Evolutionary conservation across 1,140 invertebrate genomes (phyloP).

Genomic region (Zaprionus taronus): DNA sequence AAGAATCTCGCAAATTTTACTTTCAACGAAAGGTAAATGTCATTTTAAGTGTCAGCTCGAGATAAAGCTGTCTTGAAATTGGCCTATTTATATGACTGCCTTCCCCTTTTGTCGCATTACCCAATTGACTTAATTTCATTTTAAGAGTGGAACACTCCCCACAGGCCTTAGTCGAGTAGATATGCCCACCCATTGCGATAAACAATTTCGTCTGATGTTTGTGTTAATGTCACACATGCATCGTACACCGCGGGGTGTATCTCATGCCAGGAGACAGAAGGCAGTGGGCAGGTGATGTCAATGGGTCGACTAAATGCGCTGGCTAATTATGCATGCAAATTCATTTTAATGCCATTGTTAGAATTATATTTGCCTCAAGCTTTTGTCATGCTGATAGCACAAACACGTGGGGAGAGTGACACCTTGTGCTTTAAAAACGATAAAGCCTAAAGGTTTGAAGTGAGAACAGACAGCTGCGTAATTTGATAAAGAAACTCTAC

Average conservation of each 20-base stretch:
- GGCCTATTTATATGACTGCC: conserved; percentile 22
- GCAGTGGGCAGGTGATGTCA: neutral
- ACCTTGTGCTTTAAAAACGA: conserved; percentile 16
- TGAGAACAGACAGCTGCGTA: neutral
- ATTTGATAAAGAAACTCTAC: neutral
- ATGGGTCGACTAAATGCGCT: conserved; percentile 44
- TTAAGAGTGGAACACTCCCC: conserved; percentile 7
- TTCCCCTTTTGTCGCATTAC: conserved; percentile 7
- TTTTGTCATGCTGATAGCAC: conserved; percentile 49
- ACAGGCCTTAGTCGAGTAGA: neutral
- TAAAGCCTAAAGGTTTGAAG: conserved; percentile 9
- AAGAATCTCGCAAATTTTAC: neutral
- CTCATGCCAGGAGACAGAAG: neutral
- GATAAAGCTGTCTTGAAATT: conserved; percentile 12
- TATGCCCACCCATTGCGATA: conserved; percentile 43
- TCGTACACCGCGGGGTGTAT: conserved; percentile 56
- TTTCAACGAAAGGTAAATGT: neutral
- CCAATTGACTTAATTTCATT: conserved; percentile 34
- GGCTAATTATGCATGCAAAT: conserved; percentile 75
- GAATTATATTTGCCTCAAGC: conserved; percentile 60
- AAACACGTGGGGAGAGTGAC: neutral
- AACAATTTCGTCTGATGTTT: conserved; percentile 54
- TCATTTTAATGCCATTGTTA: conserved; percentile 70
- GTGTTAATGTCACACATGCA: conserved; percentile 68
- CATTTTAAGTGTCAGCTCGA: neutral